Evolutionary conservation across 2,888 invertebrate species (phyloP).

Genomic region (Ormyrus rosae): DNA sequence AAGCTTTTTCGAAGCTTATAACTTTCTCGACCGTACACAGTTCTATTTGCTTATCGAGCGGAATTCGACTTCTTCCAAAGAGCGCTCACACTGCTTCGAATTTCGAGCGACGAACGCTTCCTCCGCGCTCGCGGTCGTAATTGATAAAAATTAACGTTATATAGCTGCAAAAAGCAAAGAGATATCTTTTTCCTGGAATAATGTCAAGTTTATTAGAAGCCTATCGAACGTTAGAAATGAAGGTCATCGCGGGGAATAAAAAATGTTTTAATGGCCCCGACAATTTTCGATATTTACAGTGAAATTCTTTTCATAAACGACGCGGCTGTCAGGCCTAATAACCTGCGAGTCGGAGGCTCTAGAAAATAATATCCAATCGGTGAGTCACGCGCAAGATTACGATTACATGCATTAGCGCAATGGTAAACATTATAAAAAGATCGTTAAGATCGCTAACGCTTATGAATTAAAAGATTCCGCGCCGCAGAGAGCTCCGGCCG

Average conservation of each 20-base stretch:
- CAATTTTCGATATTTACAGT: slow-evolving; percentile 14
- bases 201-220: neutral
- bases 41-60: too few species aligned
- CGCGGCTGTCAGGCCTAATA: slow-evolving; percentile 1
- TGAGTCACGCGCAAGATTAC: slow-evolving; percentile 22
- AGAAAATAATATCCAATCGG: slow-evolving; percentile 28
- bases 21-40: too few species aligned
- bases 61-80: too few species aligned
- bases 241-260: slow-evolving; percentile 2
- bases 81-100: too few species aligned
- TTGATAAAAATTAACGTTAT: too few species aligned
- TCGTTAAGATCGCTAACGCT: slow-evolving; percentile 5
- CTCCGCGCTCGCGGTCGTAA: too few species aligned
- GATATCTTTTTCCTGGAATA: neutral
- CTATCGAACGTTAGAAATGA: neutral
- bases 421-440: slow-evolving; percentile 39
- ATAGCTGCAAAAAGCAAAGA: too few species aligned
- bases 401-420: slow-evolving; percentile 34
- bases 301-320: slow-evolving; percentile 10
- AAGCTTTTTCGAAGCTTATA: slow-evolving; percentile 13
- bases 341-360: slow-evolving; percentile 5
- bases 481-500: neutral
- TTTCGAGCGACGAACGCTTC: too few species aligned
- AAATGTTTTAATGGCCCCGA: slow-evolving; percentile 22
- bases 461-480: slow-evolving; percentile 27